A percentile compares a stretch with the other conserved stretches of the same genome.
Evolutionary conservation across 2,113 vertebrate species (phyloP).

Genomic region (Microcebus ravelobensis): DNA sequence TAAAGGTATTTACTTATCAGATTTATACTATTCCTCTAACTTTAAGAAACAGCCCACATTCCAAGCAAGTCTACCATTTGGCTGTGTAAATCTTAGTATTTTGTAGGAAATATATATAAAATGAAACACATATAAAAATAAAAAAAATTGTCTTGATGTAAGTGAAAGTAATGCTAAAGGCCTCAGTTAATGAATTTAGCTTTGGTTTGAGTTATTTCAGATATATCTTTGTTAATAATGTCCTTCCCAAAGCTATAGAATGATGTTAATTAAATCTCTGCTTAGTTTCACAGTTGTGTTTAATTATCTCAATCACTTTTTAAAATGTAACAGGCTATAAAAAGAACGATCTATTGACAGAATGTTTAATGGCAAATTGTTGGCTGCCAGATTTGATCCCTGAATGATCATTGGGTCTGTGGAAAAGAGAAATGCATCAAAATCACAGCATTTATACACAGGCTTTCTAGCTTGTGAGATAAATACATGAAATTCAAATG

Average conservation of each 20-base stretch:
- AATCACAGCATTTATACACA: conserved; percentile 31
- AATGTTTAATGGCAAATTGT: conserved; percentile 61
- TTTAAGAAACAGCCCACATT: not conserved
- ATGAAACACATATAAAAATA: not conserved
- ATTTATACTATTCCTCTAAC: not conserved
- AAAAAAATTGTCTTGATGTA: not conserved
- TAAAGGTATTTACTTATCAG: not conserved
- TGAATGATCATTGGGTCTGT: not conserved
- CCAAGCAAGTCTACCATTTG: not conserved
- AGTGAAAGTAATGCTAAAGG: conserved; percentile 24
- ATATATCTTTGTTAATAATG: conserved; percentile 45
- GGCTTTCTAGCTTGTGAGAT: not conserved
- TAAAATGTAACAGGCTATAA: conserved; percentile 49
- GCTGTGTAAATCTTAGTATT: conserved; percentile 1
- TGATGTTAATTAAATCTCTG: conserved; percentile 69
- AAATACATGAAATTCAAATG: not conserved
- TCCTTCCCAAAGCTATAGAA: conserved; percentile 56
- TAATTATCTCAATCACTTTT: conserved; percentile 71
- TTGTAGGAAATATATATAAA: not conserved
- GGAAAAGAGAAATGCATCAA: conserved; percentile 39
- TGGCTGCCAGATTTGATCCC: conserved; percentile 57
- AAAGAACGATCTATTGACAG: conserved; percentile 67
- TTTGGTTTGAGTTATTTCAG: conserved; percentile 35
- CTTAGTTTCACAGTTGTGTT: conserved; percentile 69
- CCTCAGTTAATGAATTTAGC: conserved; percentile 46